Evolutionary conservation across 2,888 invertebrate genomes (phyloP).

Genomic region (Penaeus monodon): DNA sequence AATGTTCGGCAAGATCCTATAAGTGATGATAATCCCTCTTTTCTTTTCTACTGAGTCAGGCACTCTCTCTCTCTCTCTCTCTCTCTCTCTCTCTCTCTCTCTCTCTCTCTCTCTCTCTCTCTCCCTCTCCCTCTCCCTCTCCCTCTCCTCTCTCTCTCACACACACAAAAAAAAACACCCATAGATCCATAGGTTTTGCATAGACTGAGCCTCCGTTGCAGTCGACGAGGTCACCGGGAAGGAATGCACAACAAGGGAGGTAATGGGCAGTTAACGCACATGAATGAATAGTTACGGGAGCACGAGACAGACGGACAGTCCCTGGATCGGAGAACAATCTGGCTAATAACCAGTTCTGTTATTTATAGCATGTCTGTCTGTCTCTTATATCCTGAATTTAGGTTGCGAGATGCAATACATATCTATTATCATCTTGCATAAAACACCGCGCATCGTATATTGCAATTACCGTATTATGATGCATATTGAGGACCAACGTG

Average conservation of each 20-base stretch:
- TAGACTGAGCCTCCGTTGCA: no score
- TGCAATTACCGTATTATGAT: conserved; percentile 51
- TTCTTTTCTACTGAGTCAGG: no score
- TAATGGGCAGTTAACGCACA: neutral
- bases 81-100: no score
- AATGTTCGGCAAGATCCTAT: no score
- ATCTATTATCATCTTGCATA: conserved; percentile 56
- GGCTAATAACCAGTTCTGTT: conserved; percentile 40
- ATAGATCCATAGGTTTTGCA: no score
- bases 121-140: no score
- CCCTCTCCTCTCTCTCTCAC: no score
- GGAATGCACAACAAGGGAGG: neutral
- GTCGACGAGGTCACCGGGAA: no score
- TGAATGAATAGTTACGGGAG: neutral
- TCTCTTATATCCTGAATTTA: conserved; percentile 52
- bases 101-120: no score
- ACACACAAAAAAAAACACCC: no score
- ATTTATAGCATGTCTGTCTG: conserved; percentile 50
- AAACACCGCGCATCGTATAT: conserved; percentile 50
- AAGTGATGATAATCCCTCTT: no score
- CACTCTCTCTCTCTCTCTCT: no score
- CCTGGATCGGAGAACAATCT: conserved; percentile 46
- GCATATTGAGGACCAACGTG: conserved; percentile 48
- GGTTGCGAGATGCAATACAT: conserved; percentile 52
- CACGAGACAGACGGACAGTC: conserved; percentile 6